Evolutionary conservation across 1,140 invertebrate species (phyloP).

Genomic region (Euwallacea similis): DNA sequence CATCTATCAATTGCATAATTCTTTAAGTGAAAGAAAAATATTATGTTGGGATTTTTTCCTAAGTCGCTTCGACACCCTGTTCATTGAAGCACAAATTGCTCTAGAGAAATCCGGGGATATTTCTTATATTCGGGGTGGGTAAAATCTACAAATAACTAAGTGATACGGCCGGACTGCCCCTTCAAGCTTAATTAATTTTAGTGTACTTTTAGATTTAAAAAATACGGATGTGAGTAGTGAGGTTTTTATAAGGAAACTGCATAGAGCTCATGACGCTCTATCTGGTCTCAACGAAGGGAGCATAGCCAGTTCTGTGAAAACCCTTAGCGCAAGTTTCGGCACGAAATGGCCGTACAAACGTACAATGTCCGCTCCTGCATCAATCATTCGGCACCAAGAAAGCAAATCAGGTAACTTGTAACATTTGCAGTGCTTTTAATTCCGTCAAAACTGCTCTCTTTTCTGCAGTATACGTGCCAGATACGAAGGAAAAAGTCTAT

Average conservation of each 20-base stretch:
- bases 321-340: slow-evolving; percentile 86
- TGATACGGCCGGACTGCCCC: too few species aligned
- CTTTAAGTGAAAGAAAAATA: slow-evolving; percentile 86
- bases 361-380: slow-evolving; percentile 86
- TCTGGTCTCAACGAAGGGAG: slow-evolving; percentile 65
- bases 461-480: slow-evolving; percentile 53
- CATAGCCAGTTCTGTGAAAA: slow-evolving; percentile 68
- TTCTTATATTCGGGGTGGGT: slow-evolving; percentile 75
- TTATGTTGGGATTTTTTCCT: slow-evolving; percentile 98
- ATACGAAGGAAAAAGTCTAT: slow-evolving; percentile 85
- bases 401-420: slow-evolving; percentile 65
- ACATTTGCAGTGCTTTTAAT: neutral
- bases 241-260: slow-evolving; percentile 83
- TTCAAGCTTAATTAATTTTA: neutral
- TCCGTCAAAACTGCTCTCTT: neutral
- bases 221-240: slow-evolving; percentile 90
- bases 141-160: too few species aligned
- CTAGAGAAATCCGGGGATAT: slow-evolving; percentile 82
- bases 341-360: slow-evolving; percentile 95
- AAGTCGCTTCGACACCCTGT: slow-evolving; percentile 93
- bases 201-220: slow-evolving; percentile 70
- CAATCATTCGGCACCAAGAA: slow-evolving; percentile 76
- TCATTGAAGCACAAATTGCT: slow-evolving; percentile 92
- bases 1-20: slow-evolving; percentile 92
- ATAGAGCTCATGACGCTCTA: slow-evolving; percentile 87